These are phyloP conservation scores for Tenodera sinensis DNA, from an alignment of 2,888 invertebrate genomes.

Conservation along the genomic window DNA sequence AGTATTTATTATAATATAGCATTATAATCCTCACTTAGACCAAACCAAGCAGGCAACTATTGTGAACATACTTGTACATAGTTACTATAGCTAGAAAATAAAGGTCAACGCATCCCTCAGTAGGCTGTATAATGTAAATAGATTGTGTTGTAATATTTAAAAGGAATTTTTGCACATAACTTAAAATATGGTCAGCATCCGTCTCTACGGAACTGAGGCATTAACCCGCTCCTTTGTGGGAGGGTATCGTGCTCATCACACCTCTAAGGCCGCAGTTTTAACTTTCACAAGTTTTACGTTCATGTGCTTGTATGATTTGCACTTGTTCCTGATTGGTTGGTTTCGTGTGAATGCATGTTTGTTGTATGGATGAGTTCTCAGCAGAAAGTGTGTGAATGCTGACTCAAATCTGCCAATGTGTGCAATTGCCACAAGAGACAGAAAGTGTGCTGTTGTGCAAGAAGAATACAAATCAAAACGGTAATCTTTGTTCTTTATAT, in stretches of 20 bases:
- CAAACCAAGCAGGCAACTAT: constrained; percentile 13
- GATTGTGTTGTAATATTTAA: constrained; percentile 32
- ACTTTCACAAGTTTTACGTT: constrained; percentile 18
- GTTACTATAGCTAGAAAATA: constrained; percentile 26
- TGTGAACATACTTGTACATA: constrained; percentile 31
- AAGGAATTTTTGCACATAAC: constrained; percentile 27
- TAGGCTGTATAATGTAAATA: constrained; percentile 31
- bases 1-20: constrained; percentile 24
- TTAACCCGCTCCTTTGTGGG: neutral
- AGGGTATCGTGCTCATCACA: constrained; percentile 26
- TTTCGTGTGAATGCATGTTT: constrained; percentile 9
- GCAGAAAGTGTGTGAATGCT: neutral
- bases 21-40: constrained; percentile 21
- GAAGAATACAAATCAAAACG: constrained; percentile 27
- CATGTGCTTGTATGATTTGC: constrained; percentile 20
- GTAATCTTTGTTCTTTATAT: constrained; percentile 13
- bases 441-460: constrained; percentile 6
- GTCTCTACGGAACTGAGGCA: neutral
- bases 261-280: constrained; percentile 23
- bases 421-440: neutral
- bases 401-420: neutral
- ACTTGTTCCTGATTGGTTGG: constrained; percentile 25
- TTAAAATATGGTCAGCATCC: neutral
- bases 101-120: constrained; percentile 21
- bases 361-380: neutral